Conservation (phyloP, 2,113 vertebrate genomes). For the Sminthopsis crassicaudata region DNA sequence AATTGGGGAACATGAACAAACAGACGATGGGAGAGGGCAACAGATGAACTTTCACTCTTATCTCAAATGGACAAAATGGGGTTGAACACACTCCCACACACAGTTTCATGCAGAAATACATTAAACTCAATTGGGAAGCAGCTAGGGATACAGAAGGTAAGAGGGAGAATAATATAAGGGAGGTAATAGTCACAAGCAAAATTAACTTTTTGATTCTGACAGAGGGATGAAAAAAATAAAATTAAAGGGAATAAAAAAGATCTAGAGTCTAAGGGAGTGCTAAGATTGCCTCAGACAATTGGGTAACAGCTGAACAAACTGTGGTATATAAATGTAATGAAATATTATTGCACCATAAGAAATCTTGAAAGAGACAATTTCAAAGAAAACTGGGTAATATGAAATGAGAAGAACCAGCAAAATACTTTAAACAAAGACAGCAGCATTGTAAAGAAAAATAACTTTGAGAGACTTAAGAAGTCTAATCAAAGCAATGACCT, state of each 20-base stretch:
- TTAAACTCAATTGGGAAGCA: neutral
- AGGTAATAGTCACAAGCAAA: neutral
- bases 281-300: neutral
- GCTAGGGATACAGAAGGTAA: neutral
- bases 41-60: neutral
- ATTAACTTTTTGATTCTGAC: neutral
- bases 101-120: neutral
- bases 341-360: neutral
- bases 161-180: neutral
- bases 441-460: neutral
- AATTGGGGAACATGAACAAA: neutral
- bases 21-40: neutral
- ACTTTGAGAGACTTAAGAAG: neutral
- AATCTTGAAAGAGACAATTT: neutral
- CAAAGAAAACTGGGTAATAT: neutral
- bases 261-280: neutral
- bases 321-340: neutral
- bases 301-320: neutral
- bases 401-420: neutral
- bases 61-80: neutral
- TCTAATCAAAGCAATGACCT: neutral
- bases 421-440: neutral
- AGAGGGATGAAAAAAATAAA: neutral
- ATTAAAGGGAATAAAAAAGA: neutral
- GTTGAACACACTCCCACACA: neutral